Evolutionary conservation across 2,113 vertebrate species (phyloP).

Genomic region (Oenanthe melanoleuca): DNA sequence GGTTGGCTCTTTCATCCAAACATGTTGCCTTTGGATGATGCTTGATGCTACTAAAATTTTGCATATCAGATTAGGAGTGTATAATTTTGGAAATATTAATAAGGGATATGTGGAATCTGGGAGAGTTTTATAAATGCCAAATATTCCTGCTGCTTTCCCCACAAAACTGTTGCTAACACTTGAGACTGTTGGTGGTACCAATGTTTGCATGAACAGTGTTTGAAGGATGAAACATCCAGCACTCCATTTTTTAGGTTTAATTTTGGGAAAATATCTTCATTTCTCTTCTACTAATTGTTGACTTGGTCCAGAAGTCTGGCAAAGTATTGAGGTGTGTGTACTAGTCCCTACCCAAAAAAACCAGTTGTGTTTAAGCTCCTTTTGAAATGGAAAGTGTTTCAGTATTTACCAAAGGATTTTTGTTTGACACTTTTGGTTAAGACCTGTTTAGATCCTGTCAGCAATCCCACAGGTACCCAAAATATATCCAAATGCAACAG

Average conservation of each 20-base stretch:
- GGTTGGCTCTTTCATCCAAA: background rate
- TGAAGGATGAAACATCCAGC: background rate
- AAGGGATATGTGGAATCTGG: background rate
- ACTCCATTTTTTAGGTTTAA: background rate
- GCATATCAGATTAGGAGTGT: background rate
- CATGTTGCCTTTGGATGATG: background rate
- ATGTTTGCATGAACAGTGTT: accelerated
- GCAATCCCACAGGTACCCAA: background rate
- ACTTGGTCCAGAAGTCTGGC: background rate
- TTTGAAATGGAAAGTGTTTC: background rate
- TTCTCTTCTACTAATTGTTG: background rate
- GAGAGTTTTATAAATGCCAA: background rate
- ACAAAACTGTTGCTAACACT: background rate
- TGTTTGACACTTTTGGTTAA: background rate
- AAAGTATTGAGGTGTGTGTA: background rate
- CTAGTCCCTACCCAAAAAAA: background rate
- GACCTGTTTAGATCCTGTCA: background rate
- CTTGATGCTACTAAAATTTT: background rate
- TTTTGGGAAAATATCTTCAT: background rate
- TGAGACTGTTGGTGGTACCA: background rate
- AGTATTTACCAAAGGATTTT: background rate
- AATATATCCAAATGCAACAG: accelerated
- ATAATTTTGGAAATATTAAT: background rate
- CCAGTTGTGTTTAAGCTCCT: background rate
- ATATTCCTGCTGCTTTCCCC: background rate